Evolutionary conservation across 1,140 invertebrate species (phyloP), one percentile per base, ranked within the genome.

Genomic region (Leptinotarsa defecta): DNA sequence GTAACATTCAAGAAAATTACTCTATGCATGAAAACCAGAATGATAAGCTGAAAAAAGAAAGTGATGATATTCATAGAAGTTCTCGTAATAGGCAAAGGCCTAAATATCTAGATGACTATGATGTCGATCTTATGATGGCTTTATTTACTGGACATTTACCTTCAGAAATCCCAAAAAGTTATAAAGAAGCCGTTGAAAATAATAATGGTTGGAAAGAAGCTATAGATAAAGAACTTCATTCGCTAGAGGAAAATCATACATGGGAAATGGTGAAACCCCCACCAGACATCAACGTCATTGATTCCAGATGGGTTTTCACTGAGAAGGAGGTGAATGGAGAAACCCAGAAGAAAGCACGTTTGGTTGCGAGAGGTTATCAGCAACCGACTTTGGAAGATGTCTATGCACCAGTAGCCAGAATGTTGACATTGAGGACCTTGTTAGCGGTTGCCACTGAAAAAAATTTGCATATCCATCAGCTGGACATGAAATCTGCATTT

Each of bases 401-500:
- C n/a, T 84, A 73, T 71, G 71, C 83, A 77, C 81, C 83, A 20
- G 82, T 82, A 6, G 72, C 82, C 27, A 71, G 82, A 69, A 76
- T 68, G 81, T 24, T 49, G n/a, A 70, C 73, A 65, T 20, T 65
- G 63, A 65, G 63, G 20, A 20, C 20, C 13, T 8, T 85, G 5
- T 72, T 78, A 20, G 72, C 64, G 1, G 8, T 76, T 15, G 68
- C 71, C 13, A 62, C 61, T 48, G 62, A 80, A n/a, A 63, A 72
- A 48, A 34, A 76, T 62, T 62, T 78, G 0, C 4, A n/a, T 0
- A 73, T 65, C 19, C 70, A 72, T 88, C 87, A 79, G 85, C 83
- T 62, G 71, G 86, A 68, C 78, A 86, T 22, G 84, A 88, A n/a
- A 84, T 86, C 6, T 84, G 85, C 73, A 86, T 86, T 52, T 87